Evolutionary conservation across 2,797 vertebrate genomes (phyloP).

Genomic region (Phrynocephalus guinanensis): DNA sequence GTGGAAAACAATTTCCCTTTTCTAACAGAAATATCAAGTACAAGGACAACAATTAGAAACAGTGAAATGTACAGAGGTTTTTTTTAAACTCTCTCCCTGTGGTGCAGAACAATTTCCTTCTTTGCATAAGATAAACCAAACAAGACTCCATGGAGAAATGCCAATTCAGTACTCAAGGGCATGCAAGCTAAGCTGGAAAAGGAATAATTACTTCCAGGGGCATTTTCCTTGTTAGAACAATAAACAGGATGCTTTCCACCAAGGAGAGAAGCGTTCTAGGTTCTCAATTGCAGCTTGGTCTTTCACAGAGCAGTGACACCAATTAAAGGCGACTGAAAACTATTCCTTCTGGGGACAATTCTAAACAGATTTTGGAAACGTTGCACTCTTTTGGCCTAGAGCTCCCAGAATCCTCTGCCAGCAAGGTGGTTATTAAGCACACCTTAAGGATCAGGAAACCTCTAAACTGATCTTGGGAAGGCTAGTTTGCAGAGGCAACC

Average conservation of each 20-base stretch:
- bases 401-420: no score
- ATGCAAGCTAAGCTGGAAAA: constrained; percentile 53
- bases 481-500: no score
- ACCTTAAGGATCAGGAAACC: not conserved
- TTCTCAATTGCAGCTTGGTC: not conserved
- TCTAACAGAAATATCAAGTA: constrained; percentile 37
- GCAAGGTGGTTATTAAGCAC: not conserved
- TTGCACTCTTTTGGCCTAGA: no score
- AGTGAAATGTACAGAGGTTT: constrained; percentile 2
- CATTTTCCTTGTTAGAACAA: not conserved
- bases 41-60: constrained; percentile 47
- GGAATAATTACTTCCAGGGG: constrained; percentile 12
- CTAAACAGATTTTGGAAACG: no score
- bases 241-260: constrained; percentile 6
- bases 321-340: not conserved
- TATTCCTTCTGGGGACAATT: not conserved
- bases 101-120: constrained; percentile 51
- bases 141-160: constrained; percentile 35
- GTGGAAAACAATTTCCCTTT: constrained; percentile 39
- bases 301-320: no score
- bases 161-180: constrained; percentile 38
- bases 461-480: not conserved
- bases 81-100: constrained; percentile 14
- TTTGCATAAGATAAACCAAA: constrained; percentile 51
- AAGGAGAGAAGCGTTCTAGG: not conserved